Conservation (phyloP, 2,888 invertebrate species). For the Trichacis sp. region DNA sequence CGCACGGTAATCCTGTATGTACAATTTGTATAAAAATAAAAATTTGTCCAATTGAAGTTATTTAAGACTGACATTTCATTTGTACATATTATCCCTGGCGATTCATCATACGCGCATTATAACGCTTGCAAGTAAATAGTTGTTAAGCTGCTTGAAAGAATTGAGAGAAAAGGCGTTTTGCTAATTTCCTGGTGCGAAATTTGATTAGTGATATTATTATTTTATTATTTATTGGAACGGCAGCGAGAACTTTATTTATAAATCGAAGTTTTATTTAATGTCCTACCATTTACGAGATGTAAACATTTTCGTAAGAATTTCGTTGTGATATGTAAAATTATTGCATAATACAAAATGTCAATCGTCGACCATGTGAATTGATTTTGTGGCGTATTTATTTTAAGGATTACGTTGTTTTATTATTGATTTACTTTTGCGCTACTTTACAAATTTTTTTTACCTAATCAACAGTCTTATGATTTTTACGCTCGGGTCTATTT, state of each 20-base stretch:
- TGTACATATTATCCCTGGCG: too few relatives aligned
- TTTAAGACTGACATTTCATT: too few relatives aligned
- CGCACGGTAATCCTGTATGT: too few relatives aligned
- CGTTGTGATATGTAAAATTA: conserved; percentile 40
- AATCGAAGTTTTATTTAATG: not conserved
- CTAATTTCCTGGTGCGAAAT: not conserved
- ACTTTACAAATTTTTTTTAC: too few relatives aligned
- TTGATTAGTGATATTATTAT: conserved; percentile 1
- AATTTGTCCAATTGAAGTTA: conserved; percentile 62
- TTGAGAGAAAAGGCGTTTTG: not conserved
- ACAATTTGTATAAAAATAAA: conserved; percentile 53
- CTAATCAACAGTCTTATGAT: too few relatives aligned
- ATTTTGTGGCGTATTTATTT: too few relatives aligned
- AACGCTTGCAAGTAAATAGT: too few relatives aligned
- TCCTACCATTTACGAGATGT: conserved; percentile 24
- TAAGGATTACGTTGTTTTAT: too few relatives aligned
- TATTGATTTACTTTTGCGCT: too few relatives aligned
- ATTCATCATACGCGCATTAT: too few relatives aligned
- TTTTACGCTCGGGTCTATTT: too few relatives aligned
- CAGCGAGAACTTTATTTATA: conserved; percentile 1
- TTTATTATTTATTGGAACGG: conserved; percentile 3
- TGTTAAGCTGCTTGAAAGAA: not conserved
- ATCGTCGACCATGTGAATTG: too few relatives aligned
- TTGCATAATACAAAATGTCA: conserved; percentile 13
- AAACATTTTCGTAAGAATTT: conserved; percentile 33